Evolutionary conservation across 53 echinoderm and acorn worm genomes (phyloP), one percentile per base, ranked within the genome.

Genomic region (Stichopus horrens): DNA sequence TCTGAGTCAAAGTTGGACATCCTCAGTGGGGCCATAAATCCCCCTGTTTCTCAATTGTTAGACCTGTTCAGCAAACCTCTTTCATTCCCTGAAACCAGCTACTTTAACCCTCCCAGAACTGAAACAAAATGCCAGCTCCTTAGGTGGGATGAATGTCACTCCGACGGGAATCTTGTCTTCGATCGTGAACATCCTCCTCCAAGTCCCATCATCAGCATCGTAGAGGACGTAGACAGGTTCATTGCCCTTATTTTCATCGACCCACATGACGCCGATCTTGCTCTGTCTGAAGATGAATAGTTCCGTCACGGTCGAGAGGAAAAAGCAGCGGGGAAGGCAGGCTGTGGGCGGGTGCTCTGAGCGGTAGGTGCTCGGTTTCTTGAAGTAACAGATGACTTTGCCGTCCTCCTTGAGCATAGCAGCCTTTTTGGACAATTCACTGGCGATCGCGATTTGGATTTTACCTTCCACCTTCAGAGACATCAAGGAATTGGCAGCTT

Each of bases 171-270:
- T 65, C 67, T 85, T 85, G 7, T 66, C 16, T 66, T 66, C 85
- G 16, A 66, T 66, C 22, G 85, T 58, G 85, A 85, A 85, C 3
- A 85, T 13, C 60, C 85, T 37, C 6, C 85, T 63, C 85, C 85
- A 85, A 23, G 85, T 85, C 4, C 85, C 85, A 52, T 85, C 85
- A 22, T 85, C 85, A 52, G 85, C 67, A 67, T 85, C 85, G 68
- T 85, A 85, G 5, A 85, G 85, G 63, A 85, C 85, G 52, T 66
- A 85, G 13, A 68, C 4, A 5, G 85, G 85, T 51, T 52, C 65
- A 11, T 85, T 85, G 10, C 52, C 68, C 21, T 21, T 85, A 4
- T 63, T 85, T 18, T 85, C 85, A 53, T 85, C 85, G 21, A 85
- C 68, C 85, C 85, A 85, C 85, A 85, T 66, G 23, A 85, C 68